Evolutionary conservation across 2,797 vertebrate species (phyloP).

Genomic region (Carcharodon carcharias): DNA sequence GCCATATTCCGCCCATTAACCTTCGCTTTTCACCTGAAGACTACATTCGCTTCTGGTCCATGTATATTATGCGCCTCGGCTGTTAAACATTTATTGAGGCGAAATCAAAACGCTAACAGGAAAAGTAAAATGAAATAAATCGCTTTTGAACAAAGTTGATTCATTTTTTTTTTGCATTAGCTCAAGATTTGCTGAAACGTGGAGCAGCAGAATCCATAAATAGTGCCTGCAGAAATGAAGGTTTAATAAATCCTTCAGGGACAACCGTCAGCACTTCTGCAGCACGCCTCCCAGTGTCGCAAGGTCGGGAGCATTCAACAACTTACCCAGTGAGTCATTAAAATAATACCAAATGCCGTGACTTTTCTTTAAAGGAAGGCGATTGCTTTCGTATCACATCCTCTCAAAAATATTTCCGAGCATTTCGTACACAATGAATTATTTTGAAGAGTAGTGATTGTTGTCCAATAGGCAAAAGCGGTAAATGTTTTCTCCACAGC

Average conservation of each 20-base stretch:
- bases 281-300: neutral
- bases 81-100: neutral
- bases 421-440: neutral
- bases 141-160: neutral
- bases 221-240: neutral
- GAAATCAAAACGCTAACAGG: neutral
- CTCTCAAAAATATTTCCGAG: neutral
- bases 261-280: neutral
- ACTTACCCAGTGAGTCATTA: neutral
- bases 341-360: neutral
- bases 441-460: neutral
- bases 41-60: neutral
- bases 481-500: neutral
- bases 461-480: neutral
- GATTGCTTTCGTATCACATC: neutral
- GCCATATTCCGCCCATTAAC: neutral
- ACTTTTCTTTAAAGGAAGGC: neutral
- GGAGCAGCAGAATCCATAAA: neutral
- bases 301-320: neutral
- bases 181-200: neutral
- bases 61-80: neutral
- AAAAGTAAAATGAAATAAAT: neutral
- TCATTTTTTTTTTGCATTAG: neutral
- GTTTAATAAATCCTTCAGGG: constrained; percentile 29
- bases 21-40: neutral